A percentile compares a stretch with the other conserved stretches of the same genome.
phyloP scores from a whole-genome alignment of 2,113 vertebrate genomes.

The Perognathus longimembris region DNA sequence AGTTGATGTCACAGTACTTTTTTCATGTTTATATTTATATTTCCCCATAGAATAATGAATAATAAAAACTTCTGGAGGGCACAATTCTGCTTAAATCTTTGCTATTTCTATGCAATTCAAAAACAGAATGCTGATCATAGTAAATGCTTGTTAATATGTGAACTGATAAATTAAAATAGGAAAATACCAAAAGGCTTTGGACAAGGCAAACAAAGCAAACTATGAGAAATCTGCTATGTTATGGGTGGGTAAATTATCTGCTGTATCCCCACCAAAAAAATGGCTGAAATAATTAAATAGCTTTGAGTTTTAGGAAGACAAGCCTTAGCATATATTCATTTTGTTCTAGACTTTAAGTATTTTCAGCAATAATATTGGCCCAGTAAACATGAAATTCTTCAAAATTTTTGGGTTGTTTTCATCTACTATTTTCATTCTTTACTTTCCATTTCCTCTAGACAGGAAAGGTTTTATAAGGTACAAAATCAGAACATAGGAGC shows the following conservation, averaged over 20 bases:
- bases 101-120: neutral
- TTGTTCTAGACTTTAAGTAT: slow-evolving; percentile 29
- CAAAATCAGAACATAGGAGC: neutral
- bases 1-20: neutral
- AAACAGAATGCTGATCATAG: neutral
- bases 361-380: slow-evolving; percentile 46
- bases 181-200: slow-evolving; percentile 26
- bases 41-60: neutral
- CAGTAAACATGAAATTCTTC: neutral
- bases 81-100: neutral
- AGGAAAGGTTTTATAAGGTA: neutral
- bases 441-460: neutral
- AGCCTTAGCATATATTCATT: neutral
- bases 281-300: neutral
- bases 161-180: neutral
- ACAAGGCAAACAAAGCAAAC: slow-evolving; percentile 31
- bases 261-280: neutral
- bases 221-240: neutral
- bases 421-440: neutral
- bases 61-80: neutral
- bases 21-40: neutral
- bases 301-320: neutral
- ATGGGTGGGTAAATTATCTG: neutral
- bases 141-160: neutral
- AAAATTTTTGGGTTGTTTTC: neutral